Conservation (phyloP, 2,888 invertebrate species). For the Thymelicus acteon region DNA sequence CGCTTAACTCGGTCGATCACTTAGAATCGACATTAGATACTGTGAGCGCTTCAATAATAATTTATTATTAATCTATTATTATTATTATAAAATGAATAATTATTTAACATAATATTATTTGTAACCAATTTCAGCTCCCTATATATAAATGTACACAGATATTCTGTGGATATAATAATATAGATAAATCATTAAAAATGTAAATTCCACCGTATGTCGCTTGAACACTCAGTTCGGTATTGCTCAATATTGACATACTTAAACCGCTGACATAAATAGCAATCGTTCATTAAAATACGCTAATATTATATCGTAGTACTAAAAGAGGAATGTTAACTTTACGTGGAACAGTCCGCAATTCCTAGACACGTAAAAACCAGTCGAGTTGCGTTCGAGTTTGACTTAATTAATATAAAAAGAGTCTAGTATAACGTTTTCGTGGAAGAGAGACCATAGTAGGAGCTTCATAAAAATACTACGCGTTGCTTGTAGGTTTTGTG, state of each 20-base stretch:
- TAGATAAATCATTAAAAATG: too few species aligned
- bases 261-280: conserved; percentile 33
- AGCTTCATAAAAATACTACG: conserved; percentile 31
- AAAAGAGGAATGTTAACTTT: conserved; percentile 34
- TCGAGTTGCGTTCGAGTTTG: conserved; percentile 37
- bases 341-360: conserved; percentile 17
- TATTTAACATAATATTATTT: too few species aligned
- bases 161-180: too few species aligned
- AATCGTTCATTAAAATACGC: conserved; percentile 33
- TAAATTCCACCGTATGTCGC: conserved; percentile 5
- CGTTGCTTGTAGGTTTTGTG: not conserved
- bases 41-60: too few species aligned
- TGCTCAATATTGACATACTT: conserved; percentile 32
- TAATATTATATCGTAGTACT: conserved; percentile 33
- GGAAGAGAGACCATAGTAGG: conserved; percentile 38
- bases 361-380: conserved; percentile 38
- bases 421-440: conserved; percentile 42
- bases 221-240: not conserved
- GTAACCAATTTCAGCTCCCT: too few species aligned
- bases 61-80: too few species aligned
- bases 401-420: conserved; percentile 45
- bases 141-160: too few species aligned
- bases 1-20: too few species aligned
- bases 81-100: too few species aligned
- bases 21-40: too few species aligned